Base-by-base conservation (phyloP, 1,140 invertebrate genomes). In the Gryllus bimaculatus region DNA sequence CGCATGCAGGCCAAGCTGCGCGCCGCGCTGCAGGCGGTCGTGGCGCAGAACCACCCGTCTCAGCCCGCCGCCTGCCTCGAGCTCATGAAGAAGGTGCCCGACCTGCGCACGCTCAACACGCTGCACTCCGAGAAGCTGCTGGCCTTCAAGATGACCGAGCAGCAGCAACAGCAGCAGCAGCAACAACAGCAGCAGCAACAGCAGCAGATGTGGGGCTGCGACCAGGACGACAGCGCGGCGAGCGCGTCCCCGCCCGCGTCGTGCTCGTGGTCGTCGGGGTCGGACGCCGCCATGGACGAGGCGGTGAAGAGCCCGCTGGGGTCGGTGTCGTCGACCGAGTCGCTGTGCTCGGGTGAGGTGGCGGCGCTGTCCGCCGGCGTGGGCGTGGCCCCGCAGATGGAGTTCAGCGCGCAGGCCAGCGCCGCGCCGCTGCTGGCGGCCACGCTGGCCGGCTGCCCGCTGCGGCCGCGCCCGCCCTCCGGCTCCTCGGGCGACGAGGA, bases 41-140 rank as follows among this genome's bases (percentile, higher is more conserved):
- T 98, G 73, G 89, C 88, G n/a, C 93, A 95, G 83, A 96, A 95
- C 84, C 95, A 97, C 86, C 93, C 91, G 47, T 90, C 90, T 82
- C 91, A 93, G 83, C 91, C 92, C 0, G 91, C 93, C 78, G 92
- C 98, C 79, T 89, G 96, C 78, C 89, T 92, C 76, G 95, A 98
- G 84, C 85, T 98, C 81, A 91, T 98, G 86, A 96, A 96, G 85
- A 98, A 97, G 83, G 94, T 98, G 79, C 96, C 96, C 2, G 97
- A 99, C 87, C 89, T 99, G 81, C 90, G 96, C 81, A 98, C 97
- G 0, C 87, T 98, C 73, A 98, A 98, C 87, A 98, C 96, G 6
- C 89, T 99, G 13, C 97, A 98, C 85, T 97, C 96, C 0, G 97
- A 98, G 84, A 98, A 98, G 85, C 88, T 98, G 47, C 88, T 98